Base-by-base conservation (phyloP, 1,140 invertebrate genomes). In the Aphaenogaster ashmeadi region DNA sequence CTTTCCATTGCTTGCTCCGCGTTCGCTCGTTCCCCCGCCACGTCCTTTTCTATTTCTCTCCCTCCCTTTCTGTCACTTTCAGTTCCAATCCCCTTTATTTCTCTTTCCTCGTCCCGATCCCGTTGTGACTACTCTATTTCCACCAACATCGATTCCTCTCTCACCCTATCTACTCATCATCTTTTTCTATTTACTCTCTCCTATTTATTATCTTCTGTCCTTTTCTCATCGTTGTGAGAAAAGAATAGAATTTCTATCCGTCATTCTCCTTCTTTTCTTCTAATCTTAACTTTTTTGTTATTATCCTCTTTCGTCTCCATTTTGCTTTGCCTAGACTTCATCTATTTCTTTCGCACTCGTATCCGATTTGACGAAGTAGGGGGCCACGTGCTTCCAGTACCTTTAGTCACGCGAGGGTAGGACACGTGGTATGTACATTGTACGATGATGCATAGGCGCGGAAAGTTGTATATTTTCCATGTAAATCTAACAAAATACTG, bases 381-480 rank as follows among this genome's bases (percentile, higher is more conserved):
- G 91, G 91, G 87, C 91, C 93, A 93, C 92, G 93, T 93, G 92
- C 90, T 92, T 77, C 50, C 75, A 66, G 78, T 87, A 74, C 80
- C 67, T 27, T 84, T 58, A 91, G 83, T 91, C 91, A 91, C 85
- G 84, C 84, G 87, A 91, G 91, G 90, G 67, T 89, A 87, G 86
- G 84, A 90, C 89, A 92, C 88, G 87, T 92, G 91, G 87, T 90
- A 80, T 62, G 71, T 72, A 86, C 33, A 79, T 85, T 64, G 52
- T 71, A 80, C 41, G 47, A 54, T 13, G 38, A 75, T 44, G 58
- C 79, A 92, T 88, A 88, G 84, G 87, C 79, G 78, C 60, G 41
- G 87, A 83, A 87, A 62, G 36, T 47, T 13, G 38, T 33, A 33
- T 58, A 84, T 75, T 64, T 64, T 58, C 11, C 52, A 60, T 4